A percentile compares a stretch with the other conserved stretches of the same genome.
phyloP scores from a whole-genome alignment of 1,140 invertebrate genomes.

The Ruditapes philippinarum region DNA sequence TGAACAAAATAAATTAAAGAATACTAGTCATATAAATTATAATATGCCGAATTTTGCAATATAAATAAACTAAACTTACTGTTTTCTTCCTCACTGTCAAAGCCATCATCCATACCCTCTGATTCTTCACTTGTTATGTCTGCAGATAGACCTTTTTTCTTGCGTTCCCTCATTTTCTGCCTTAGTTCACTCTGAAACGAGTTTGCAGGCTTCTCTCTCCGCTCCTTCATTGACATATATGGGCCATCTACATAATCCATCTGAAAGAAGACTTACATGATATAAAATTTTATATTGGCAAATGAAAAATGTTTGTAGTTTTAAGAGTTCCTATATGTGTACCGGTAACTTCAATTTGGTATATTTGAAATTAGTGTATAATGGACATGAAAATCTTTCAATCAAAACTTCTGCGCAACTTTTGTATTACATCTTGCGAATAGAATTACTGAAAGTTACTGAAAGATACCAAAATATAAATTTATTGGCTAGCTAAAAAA shows the following conservation, averaged over 20 bases:
- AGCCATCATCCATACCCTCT: conserved; percentile 43
- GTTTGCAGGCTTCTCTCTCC: conserved; percentile 61
- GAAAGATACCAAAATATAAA: too few relatives aligned
- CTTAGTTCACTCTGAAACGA: conserved; percentile 69
- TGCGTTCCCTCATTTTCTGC: conserved; percentile 64
- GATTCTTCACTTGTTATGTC: conserved; percentile 68
- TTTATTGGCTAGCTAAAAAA: too few relatives aligned
- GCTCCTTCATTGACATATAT: conserved; percentile 32
- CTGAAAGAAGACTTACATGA: background rate
- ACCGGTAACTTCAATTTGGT: too few relatives aligned
- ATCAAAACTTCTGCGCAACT: too few relatives aligned
- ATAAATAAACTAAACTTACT: conserved; percentile 52
- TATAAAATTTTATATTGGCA: too few relatives aligned
- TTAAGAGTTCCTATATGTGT: too few relatives aligned
- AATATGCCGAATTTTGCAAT: background rate
- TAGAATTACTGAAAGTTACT: too few relatives aligned
- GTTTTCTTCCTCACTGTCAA: conserved; percentile 60
- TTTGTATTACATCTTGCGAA: too few relatives aligned
- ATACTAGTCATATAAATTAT: background rate
- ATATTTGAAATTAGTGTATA: too few relatives aligned
- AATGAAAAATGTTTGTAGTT: too few relatives aligned
- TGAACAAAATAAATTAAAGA: background rate
- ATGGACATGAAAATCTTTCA: too few relatives aligned
- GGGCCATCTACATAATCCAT: conserved; percentile 33
- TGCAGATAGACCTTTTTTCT: conserved; percentile 55